Base-by-base conservation (phyloP, 2,113 vertebrate species). In the Xenopus borealis region DNA sequence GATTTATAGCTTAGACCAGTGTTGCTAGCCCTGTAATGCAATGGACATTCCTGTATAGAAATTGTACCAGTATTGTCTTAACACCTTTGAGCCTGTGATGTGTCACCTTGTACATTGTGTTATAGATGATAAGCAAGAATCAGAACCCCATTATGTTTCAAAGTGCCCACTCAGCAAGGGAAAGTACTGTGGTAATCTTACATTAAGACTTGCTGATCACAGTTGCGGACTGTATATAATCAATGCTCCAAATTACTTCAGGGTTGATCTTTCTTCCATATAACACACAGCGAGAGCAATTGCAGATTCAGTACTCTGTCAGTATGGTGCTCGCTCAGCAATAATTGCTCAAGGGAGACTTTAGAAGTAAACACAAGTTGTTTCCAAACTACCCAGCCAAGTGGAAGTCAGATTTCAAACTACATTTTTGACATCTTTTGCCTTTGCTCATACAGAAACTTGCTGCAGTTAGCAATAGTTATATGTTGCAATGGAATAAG, bases 101-200 rank as follows among this genome's bases (percentile, higher is more conserved):
- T 82, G 80, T 84, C 81, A 85, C 80, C 62, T 77, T 70, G 58
- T 83, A 83, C 86, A 84, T 84, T 85, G 82, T 85, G 12, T 81
- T 86, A 85, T 0, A 9, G 81, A 85, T 82, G 80, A 82, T 80
- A 78, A 81, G 79, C 82, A 77, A 84, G 80, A 77, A 63, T 64
- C 79, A 79, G 79, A 86, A 84, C 80, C 81, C 76, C 78, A 61
- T 68, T 69, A 62, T 57, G 53, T 16, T 53, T 62, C 50, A 62
- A 50, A 46, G 62, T 70, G 33, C 47, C 66, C 59, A 64, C 55
- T n/a, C 57, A 59, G 74, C 61, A 18, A 16, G 62, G 46, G 27
- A 64, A 63, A 30, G 85, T 69, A 82, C 71, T 78, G 65, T 63
- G 72, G 72, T 72, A 64, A 75, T 52, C 19, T 72, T 20, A 66